Evolutionary conservation across 2,113 vertebrate genomes (phyloP), one percentile per base, ranked within the genome.

Genomic region (Phaethornis superciliosus): DNA sequence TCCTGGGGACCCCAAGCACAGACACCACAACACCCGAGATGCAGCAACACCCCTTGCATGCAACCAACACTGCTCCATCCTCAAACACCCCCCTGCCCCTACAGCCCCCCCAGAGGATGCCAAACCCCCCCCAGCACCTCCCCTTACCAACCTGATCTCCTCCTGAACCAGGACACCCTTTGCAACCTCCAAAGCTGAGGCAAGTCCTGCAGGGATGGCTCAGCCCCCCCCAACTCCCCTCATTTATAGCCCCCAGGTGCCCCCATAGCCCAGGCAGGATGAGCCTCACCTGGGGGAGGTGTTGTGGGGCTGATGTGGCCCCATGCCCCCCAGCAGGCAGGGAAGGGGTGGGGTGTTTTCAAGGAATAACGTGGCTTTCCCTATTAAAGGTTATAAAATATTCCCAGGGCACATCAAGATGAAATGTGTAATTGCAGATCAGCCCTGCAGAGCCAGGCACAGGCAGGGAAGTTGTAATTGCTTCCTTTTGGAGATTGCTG

Each of bases 181-280:
- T 5, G 4, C 42, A 32, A 3, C 28, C 60, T 18, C 23, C 49
- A 33, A 37, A 44, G 5, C 33, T 0, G 1, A 4, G 4, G 6
- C 22, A 56, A 27, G 2, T 56, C 24, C 47, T 47, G 2, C 6
- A 23, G 16, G 12, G 10, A 59, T 1, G 10, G 1, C 0, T 5
- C 1, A n/a, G 16, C 0, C 10, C 3, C 2, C 6, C 1, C 8
- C 15, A 9, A 40, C 40, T 49, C 46, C 32, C 63, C 12, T 0
- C 30, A 51, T 83, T 92, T 86, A 33, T 24, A 74, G 22, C 64
- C 68, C 12, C 0, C 75, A 85, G 85, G 37, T 87, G 78, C 15
- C 28, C 46, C 22, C 59, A 26, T 0, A 0, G 21, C 69, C 33
- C 40, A 1, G 0, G 30, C 76, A 77, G 72, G 54, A 81, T 0